These are phyloP conservation scores for Callyntrura sp. DNA, from an alignment of 2,888 invertebrate genomes.

Conservation along the genomic window DNA sequence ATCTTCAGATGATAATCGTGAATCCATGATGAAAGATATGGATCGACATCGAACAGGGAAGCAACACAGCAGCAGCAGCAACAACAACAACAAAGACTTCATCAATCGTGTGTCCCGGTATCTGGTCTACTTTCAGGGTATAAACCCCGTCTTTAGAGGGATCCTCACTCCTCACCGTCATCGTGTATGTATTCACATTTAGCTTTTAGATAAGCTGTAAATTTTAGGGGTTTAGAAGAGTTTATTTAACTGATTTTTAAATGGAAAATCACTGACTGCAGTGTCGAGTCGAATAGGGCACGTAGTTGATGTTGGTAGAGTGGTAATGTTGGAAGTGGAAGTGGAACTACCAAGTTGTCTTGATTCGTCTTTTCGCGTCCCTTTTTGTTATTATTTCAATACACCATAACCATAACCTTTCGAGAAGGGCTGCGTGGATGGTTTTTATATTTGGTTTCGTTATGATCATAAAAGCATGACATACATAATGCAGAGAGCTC, in stretches of 20 bases:
- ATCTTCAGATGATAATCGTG: conserved; percentile 56
- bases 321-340: not conserved
- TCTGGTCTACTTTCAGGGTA: conserved; percentile 14
- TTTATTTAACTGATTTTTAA: conserved; percentile 19
- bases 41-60: too few relatives aligned
- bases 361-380: not conserved
- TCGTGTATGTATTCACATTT: not conserved
- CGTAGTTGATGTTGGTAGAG: too few relatives aligned
- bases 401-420: too few relatives aligned
- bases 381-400: not conserved
- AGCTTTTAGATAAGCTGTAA: not conserved
- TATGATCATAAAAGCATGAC: conserved; percentile 6
- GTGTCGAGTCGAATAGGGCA: too few relatives aligned
- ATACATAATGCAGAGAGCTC: not conserved
- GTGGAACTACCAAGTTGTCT: not conserved
- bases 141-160: not conserved
- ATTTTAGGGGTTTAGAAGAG: not conserved
- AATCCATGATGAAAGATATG: conserved; percentile 62
- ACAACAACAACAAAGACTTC: conserved; percentile 62
- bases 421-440: not conserved
- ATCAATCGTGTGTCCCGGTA: conserved; percentile 39
- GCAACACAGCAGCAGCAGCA: conserved; percentile 43
- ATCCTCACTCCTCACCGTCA: too few relatives aligned
- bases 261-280: conserved; percentile 28
- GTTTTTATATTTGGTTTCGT: not conserved